Conservation (phyloP, 2,113 vertebrate genomes). For the Dendropsophus ebraccatus region DNA sequence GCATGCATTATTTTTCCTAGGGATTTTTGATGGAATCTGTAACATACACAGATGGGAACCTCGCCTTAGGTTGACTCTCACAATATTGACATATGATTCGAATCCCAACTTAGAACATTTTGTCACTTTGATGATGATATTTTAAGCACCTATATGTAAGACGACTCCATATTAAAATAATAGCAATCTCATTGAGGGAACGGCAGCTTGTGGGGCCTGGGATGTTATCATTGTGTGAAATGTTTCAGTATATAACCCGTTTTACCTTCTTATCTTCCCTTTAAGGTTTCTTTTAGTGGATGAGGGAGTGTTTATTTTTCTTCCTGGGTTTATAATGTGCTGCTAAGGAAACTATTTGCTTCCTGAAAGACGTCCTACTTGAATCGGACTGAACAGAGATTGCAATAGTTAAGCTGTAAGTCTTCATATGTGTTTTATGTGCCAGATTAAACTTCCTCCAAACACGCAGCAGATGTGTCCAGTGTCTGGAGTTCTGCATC, state of each 20-base stretch:
- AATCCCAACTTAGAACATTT: background rate
- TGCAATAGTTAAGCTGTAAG: background rate
- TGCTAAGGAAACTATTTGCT: constrained; percentile 44
- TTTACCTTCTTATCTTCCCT: constrained; percentile 2
- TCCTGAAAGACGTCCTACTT: constrained; percentile 31
- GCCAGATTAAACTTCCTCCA: constrained; percentile 41
- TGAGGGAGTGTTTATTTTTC: constrained; percentile 38
- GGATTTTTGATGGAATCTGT: too few relatives aligned
- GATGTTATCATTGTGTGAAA: constrained; percentile 33
- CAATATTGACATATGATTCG: background rate
- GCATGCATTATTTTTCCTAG: too few relatives aligned
- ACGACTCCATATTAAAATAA: background rate
- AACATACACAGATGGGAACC: too few relatives aligned
- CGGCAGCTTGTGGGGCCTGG: background rate
- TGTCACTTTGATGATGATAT: background rate
- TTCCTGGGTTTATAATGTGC: constrained; percentile 38
- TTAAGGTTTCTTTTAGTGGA: constrained; percentile 15
- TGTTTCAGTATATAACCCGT: background rate
- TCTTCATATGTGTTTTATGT: constrained; percentile 17
- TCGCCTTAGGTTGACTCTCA: too few relatives aligned
- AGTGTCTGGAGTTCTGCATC: background rate
- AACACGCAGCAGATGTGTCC: constrained; percentile 31
- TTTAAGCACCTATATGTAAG: background rate
- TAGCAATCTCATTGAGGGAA: too few relatives aligned
- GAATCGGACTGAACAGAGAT: constrained; percentile 1